Evolutionary conservation across 2,113 vertebrate species (phyloP).

Genomic region (Stictonetta naevosa): DNA sequence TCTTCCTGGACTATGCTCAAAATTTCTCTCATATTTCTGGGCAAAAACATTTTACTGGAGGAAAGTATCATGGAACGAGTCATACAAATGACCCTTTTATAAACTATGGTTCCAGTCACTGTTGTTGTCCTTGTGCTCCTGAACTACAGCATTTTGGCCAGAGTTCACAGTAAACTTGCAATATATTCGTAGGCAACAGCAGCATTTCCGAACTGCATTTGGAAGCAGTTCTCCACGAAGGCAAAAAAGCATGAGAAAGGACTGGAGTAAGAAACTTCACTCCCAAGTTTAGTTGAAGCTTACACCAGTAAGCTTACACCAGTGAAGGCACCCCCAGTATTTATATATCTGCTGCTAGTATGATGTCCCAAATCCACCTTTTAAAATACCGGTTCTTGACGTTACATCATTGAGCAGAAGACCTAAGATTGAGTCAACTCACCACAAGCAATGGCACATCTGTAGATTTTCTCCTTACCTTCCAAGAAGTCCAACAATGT

Average conservation of each 20-base stretch:
- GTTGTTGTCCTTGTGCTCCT: neutral
- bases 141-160: neutral
- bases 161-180: neutral
- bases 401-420: neutral
- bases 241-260: neutral
- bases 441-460: neutral
- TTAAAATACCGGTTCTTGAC: neutral
- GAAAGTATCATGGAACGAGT: neutral
- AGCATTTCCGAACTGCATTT: neutral
- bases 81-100: neutral
- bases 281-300: neutral
- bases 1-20: neutral
- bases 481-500: rapidly evolving
- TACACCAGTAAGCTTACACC: neutral
- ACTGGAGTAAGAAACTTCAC: neutral
- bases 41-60: neutral
- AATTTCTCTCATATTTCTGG: neutral
- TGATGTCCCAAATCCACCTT: neutral
- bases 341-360: neutral
- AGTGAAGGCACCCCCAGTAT: neutral
- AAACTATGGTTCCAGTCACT: neutral
- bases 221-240: neutral
- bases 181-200: neutral
- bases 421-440: neutral
- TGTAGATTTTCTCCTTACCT: neutral